Conservation (phyloP, 2,888 invertebrate species). For the Formica aserva region DNA sequence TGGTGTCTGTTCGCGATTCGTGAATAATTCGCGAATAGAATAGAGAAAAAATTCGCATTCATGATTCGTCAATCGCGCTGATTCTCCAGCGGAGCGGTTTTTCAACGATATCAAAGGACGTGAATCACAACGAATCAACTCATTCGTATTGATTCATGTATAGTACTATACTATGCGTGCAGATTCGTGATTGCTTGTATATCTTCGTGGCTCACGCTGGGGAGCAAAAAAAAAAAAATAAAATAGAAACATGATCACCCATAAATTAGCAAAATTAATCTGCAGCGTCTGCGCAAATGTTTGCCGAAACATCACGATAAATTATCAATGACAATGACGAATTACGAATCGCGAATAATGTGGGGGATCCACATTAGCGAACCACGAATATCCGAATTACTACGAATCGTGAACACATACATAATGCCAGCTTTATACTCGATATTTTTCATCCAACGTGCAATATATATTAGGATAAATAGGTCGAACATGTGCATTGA, state of each 20-base stretch:
- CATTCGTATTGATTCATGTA: background rate
- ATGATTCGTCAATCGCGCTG: no score
- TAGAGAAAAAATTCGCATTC: no score
- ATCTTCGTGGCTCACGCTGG: no score
- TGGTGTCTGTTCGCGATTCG: no score
- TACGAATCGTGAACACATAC: background rate
- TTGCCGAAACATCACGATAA: background rate
- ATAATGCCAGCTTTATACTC: background rate
- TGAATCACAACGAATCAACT: background rate
- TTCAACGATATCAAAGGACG: background rate
- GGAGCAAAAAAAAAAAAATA: no score
- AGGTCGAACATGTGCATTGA: constrained; percentile 5
- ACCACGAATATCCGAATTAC: background rate
- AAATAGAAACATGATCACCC: no score
- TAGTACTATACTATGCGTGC: background rate
- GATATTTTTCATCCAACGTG: constrained; percentile 13
- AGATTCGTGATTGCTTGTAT: background rate
- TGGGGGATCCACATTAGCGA: background rate
- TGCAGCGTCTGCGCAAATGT: background rate
- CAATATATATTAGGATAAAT: background rate
- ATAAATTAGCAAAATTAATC: background rate
- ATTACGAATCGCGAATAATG: background rate
- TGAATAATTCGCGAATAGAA: no score
- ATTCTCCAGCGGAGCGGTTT: background rate
- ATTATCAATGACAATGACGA: background rate